Conservation (phyloP, 2,113 vertebrate genomes). For the Periophthalmus modestus region DNA sequence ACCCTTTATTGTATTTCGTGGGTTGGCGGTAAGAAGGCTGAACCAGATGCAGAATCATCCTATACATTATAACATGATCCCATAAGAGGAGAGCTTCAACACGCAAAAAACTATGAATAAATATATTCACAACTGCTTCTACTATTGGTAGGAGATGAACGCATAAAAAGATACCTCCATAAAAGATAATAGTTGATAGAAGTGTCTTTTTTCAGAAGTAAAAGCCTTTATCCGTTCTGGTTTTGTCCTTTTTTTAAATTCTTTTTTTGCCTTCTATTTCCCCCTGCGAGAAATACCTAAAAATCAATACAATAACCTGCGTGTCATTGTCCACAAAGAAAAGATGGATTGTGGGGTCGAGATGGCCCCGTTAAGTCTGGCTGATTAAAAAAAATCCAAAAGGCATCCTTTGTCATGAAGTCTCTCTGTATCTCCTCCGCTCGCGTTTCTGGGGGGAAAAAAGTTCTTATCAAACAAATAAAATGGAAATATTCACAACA, state of each 20-base stretch:
- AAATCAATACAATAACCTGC: slow-evolving; percentile 75
- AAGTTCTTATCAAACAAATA: slow-evolving; percentile 4
- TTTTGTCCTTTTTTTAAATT: slow-evolving; percentile 32
- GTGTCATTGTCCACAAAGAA: slow-evolving; percentile 73
- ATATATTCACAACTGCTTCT: slow-evolving; percentile 96
- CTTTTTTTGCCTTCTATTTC: slow-evolving; percentile 54
- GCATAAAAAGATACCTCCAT: slow-evolving; percentile 89
- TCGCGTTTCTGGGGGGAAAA: slow-evolving; percentile 17
- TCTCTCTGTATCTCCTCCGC: slow-evolving; percentile 36
- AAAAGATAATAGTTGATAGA: slow-evolving; percentile 89
- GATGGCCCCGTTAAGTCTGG: slow-evolving; percentile 54
- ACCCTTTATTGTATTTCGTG: slow-evolving; percentile 86
- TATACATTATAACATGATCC: slow-evolving; percentile 99
- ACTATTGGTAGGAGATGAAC: slow-evolving; percentile 86
- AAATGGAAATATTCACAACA: slow-evolving; percentile 35
- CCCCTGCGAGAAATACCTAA: slow-evolving; percentile 67
- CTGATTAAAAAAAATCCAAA: slow-evolving; percentile 64
- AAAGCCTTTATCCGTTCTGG: slow-evolving; percentile 54
- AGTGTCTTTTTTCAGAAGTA: slow-evolving; percentile 74
- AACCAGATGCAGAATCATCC: slow-evolving; percentile 96
- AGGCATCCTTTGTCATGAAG: slow-evolving; percentile 50
- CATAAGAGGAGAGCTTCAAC: slow-evolving; percentile 93
- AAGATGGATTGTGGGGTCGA: slow-evolving; percentile 52
- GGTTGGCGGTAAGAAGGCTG: slow-evolving; percentile 96
- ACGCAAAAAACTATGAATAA: slow-evolving; percentile 99